phyloP scores from a whole-genome alignment of 1,140 invertebrate genomes.

The Drosophila mauritiana region DNA sequence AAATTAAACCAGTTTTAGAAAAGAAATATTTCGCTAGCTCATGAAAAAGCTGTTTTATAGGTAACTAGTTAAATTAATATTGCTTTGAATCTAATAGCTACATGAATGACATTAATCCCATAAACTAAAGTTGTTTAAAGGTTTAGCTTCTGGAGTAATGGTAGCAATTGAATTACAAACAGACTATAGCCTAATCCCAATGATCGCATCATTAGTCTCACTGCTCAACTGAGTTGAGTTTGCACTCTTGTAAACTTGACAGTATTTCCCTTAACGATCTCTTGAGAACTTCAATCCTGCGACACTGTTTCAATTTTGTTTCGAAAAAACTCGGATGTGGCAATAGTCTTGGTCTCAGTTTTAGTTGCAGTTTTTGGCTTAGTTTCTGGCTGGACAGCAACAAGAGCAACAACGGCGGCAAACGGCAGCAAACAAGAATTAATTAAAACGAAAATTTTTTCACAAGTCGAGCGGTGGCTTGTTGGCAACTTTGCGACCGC shows the following conservation, averaged over 20 bases:
- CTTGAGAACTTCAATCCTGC: constrained; percentile 47
- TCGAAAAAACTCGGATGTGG: constrained; percentile 33
- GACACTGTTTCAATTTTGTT: constrained; percentile 18
- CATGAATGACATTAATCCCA: background rate
- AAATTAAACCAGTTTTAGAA: background rate
- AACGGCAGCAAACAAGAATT: constrained; percentile 58
- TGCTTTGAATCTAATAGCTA: no score
- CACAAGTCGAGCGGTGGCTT: constrained; percentile 51
- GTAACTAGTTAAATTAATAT: background rate
- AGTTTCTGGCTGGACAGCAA: background rate
- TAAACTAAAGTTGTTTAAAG: constrained; percentile 3
- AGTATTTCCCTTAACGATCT: constrained; percentile 49
- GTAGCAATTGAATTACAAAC: constrained; percentile 16
- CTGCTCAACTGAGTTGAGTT: background rate
- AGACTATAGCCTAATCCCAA: constrained; percentile 5
- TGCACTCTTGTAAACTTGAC: constrained; percentile 10
- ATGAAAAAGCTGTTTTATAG: background rate
- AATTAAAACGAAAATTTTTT: constrained; percentile 73
- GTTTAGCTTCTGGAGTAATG: constrained; percentile 17
- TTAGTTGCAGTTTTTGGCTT: constrained; percentile 11
- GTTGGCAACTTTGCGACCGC: constrained; percentile 62
- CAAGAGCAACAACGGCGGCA: constrained; percentile 25
- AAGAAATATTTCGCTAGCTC: background rate
- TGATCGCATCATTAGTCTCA: constrained; percentile 48
- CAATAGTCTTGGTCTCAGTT: constrained; percentile 28